Evolutionary conservation across 1,140 invertebrate genomes (phyloP).

Genomic region (Armadillidium nasatum): DNA sequence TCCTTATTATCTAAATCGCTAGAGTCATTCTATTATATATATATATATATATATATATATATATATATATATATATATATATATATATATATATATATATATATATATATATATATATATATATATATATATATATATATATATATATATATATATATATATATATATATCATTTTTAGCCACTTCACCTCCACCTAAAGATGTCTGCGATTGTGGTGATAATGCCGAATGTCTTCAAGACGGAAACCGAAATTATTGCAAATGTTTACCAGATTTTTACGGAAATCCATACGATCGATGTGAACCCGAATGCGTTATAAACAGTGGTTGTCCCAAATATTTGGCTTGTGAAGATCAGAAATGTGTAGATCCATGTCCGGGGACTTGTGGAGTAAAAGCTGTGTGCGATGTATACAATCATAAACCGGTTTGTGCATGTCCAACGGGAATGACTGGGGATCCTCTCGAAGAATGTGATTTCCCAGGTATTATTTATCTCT

Average conservation of each 20-base stretch:
- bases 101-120: no score
- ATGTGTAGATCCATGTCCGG: constrained; percentile 62
- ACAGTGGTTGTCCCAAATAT: constrained; percentile 70
- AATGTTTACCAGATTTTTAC: constrained; percentile 61
- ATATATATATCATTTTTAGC: not conserved
- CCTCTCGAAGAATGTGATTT: constrained; percentile 52
- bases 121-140: no score
- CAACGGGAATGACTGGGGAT: constrained; percentile 74
- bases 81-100: no score
- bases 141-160: no score
- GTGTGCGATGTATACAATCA: constrained; percentile 81
- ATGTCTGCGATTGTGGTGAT: constrained; percentile 58
- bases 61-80: no score
- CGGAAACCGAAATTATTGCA: constrained; percentile 68
- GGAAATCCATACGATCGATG: constrained; percentile 59
- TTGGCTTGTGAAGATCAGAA: constrained; percentile 59
- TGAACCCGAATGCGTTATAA: constrained; percentile 65
- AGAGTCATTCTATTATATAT: no score
- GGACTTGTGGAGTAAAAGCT: constrained; percentile 70
- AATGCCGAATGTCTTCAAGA: constrained; percentile 73
- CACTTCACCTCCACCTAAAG: not conserved
- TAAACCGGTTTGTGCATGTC: constrained; percentile 74
- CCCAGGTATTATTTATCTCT: no score
- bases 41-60: no score
- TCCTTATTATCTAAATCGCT: no score